These are phyloP conservation scores for Morpho helenor DNA, from an alignment of 2,888 invertebrate genomes.

Conservation along the genomic window DNA sequence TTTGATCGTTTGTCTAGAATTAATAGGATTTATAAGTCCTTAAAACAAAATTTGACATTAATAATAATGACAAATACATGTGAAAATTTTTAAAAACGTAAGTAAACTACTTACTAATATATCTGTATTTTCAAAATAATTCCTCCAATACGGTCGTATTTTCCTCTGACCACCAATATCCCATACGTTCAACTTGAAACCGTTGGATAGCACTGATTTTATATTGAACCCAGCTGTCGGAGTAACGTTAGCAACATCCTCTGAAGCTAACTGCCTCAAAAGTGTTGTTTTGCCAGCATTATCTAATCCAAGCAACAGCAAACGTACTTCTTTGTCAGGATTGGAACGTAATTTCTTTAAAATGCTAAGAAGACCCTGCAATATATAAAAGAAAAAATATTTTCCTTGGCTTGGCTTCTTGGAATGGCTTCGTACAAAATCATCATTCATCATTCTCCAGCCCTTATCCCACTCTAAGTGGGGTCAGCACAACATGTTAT, in stretches of 20 bases:
- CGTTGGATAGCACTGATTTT: conserved; percentile 97
- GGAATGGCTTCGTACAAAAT: no score
- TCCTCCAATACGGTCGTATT: conserved; percentile 99
- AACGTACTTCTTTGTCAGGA: conserved; percentile 93
- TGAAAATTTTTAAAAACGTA: no score
- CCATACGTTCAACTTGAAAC: conserved; percentile 99
- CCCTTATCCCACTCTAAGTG: no score
- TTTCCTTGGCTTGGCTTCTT: no score
- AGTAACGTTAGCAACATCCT: conserved; percentile 95
- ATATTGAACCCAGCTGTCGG: conserved; percentile 99
- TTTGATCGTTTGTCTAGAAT: no score
- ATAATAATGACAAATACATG: no score
- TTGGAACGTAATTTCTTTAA: conserved; percentile 93
- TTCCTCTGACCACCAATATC: conserved; percentile 99
- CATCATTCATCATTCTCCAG: no score
- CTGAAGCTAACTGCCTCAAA: conserved; percentile 95
- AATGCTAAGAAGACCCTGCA: conserved; percentile 93
- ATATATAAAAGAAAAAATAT: not conserved
- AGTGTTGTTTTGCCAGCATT: conserved; percentile 99
- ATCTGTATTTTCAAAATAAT: conserved; percentile 99
- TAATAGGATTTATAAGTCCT: no score
- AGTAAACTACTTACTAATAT: conserved; percentile 85
- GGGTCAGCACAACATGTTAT: no score
- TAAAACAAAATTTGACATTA: no score
- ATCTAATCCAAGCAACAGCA: conserved; percentile 95